Conservation (phyloP, 2,797 vertebrate genomes). For the Lutjanus campechanus region DNA sequence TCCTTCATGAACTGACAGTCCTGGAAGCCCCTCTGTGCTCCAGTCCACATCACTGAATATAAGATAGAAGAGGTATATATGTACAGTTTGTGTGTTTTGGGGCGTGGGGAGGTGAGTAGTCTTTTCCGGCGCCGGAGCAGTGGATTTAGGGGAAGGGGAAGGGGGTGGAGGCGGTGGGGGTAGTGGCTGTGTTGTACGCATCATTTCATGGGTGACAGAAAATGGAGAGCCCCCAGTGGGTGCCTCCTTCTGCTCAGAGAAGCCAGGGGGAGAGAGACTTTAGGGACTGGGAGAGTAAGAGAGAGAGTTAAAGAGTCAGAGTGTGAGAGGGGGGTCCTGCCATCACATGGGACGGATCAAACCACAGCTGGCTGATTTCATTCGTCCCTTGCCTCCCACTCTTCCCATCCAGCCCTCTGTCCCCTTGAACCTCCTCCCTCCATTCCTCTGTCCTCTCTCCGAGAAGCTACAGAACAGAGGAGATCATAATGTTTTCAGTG, state of each 20-base stretch:
- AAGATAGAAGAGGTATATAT: conserved; percentile 17
- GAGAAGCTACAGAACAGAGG: conserved; percentile 14
- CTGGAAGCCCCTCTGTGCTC: conserved; percentile 24
- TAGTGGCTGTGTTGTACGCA: conserved; percentile 50
- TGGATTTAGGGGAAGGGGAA: conserved; percentile 44
- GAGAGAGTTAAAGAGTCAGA: conserved; percentile 52
- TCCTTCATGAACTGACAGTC: conserved; percentile 12
- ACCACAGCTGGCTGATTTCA: conserved; percentile 83
- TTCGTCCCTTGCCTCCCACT: conserved; percentile 69
- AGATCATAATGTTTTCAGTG: conserved; percentile 14
- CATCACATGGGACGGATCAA: conserved; percentile 77
- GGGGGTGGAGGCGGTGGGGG: conserved; percentile 9
- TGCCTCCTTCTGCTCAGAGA: conserved; percentile 69
- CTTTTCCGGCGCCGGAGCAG: conserved; percentile 12
- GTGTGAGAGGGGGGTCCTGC: conserved; percentile 39
- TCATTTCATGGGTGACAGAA: conserved; percentile 82
- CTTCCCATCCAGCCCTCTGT: conserved; percentile 56
- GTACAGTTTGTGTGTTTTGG: conserved; percentile 16
- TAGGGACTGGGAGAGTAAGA: conserved; percentile 52
- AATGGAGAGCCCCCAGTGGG: conserved; percentile 66
- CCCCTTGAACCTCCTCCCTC: conserved; percentile 52
- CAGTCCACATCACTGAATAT: conserved; percentile 13
- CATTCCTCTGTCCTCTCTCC: conserved; percentile 37
- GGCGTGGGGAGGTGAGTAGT: neutral
- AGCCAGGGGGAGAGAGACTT: conserved; percentile 57